These are phyloP conservation scores for Dendrocincla tyrannina DNA, from an alignment of 2,797 vertebrate genomes.

Conservation along the genomic window DNA sequence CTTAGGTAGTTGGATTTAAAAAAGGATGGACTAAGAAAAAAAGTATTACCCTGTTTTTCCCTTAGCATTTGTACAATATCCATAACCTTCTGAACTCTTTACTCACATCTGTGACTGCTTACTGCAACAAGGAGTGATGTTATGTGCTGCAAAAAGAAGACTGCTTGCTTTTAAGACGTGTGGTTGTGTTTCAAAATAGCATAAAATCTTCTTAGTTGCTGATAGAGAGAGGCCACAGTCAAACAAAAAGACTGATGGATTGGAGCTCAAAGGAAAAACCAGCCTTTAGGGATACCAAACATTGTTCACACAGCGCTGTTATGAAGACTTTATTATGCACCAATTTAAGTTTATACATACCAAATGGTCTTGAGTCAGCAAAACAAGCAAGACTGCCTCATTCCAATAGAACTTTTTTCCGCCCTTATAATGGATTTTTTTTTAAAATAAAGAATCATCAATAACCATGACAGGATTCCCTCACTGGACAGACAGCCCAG, in stretches of 20 bases:
- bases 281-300: not conserved
- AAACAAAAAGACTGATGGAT: not conserved
- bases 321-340: slow-evolving; percentile 19
- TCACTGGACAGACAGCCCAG: not conserved
- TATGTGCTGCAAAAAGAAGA: not conserved
- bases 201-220: not conserved
- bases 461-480: slow-evolving; percentile 4
- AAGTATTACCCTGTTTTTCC: not conserved
- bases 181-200: not conserved
- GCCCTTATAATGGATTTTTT: not conserved
- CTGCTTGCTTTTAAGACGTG: not conserved
- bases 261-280: not conserved
- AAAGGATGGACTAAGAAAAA: not conserved
- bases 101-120: not conserved
- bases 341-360: slow-evolving; percentile 23
- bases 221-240: not conserved
- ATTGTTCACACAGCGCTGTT: not conserved
- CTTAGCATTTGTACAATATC: not conserved
- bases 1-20: not conserved
- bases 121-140: not conserved
- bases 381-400: not conserved
- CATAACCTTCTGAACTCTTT: not conserved
- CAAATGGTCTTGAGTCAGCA: slow-evolving; percentile 35
- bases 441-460: not conserved
- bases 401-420: slow-evolving; percentile 12